These are phyloP conservation scores for Synergus umbraculus DNA, from an alignment of 2,888 invertebrate genomes.

Conservation along the genomic window DNA sequence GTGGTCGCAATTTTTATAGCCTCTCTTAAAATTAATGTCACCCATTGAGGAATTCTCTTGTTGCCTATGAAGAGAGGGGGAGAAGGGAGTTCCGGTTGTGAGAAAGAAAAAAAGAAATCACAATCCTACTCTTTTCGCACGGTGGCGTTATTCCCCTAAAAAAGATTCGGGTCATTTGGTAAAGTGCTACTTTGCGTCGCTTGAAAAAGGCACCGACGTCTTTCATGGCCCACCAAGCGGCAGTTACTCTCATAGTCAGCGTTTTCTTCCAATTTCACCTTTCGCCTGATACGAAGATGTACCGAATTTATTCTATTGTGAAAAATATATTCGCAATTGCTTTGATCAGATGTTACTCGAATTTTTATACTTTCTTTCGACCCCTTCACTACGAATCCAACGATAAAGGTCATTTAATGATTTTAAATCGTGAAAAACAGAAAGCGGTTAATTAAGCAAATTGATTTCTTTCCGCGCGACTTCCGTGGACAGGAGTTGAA, in stretches of 20 bases:
- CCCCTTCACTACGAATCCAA: not conserved
- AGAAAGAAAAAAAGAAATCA: slow-evolving; percentile 57
- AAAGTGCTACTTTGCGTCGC: slow-evolving; percentile 77
- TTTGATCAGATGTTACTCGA: not conserved
- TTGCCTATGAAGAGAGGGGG: slow-evolving; percentile 29
- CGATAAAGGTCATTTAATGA: not conserved
- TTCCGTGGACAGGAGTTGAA: slow-evolving; percentile 13
- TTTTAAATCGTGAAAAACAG: not conserved
- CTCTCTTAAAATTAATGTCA: slow-evolving; percentile 59
- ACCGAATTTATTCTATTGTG: slow-evolving; percentile 39
- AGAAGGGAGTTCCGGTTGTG: slow-evolving; percentile 48
- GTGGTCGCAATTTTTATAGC: slow-evolving; percentile 50
- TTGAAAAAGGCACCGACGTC: slow-evolving; percentile 71
- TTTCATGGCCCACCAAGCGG: slow-evolving; percentile 62
- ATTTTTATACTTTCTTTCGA: not conserved
- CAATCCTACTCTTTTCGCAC: slow-evolving; percentile 54
- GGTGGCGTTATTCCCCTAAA: slow-evolving; percentile 61
- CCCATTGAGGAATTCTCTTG: slow-evolving; percentile 54
- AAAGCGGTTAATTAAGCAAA: not conserved
- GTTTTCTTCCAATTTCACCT: slow-evolving; percentile 64
- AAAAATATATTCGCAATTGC: not conserved
- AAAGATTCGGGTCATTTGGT: slow-evolving; percentile 77
- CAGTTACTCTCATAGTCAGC: slow-evolving; percentile 71
- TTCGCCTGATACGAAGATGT: slow-evolving; percentile 47
- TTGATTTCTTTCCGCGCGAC: not conserved